These are phyloP conservation scores for Cyprinus carpio DNA, from an alignment of 2,113 vertebrate species.

Conservation along the genomic window DNA sequence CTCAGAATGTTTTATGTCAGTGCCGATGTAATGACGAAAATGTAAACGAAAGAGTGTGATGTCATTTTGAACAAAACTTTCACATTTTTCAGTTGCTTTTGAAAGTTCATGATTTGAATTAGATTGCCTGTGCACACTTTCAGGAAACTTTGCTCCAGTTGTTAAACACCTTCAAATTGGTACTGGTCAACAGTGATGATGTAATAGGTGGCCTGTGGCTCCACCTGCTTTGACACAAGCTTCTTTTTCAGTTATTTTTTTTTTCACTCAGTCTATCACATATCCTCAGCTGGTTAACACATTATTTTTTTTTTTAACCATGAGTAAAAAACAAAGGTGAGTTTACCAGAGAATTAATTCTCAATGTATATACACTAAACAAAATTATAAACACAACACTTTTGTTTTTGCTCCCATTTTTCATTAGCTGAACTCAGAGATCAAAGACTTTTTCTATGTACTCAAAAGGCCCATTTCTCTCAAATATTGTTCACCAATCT, in stretches of 20 bases:
- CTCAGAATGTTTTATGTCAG: not conserved
- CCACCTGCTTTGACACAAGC: not conserved
- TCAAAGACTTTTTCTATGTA: no score
- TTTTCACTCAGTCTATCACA: not conserved
- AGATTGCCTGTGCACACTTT: not conserved
- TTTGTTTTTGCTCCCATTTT: no score
- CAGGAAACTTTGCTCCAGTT: not conserved
- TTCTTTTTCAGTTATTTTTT: not conserved
- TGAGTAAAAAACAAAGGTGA: not conserved
- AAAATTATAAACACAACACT: no score
- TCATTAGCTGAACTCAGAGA: no score
- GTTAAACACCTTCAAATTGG: not conserved
- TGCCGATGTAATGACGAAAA: not conserved
- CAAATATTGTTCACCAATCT: no score
- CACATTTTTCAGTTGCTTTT: constrained; percentile 9
- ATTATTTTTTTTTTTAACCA: not conserved
- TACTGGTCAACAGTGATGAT: not conserved
- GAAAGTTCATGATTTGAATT: not conserved
- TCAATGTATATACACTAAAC: no score
- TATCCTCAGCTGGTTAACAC: not conserved
- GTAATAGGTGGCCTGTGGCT: not conserved
- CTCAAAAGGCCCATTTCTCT: no score
- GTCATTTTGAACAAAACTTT: not conserved
- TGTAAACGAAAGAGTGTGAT: not conserved
- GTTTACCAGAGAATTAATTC: not conserved